These are phyloP conservation scores for Drosophila neotestacea DNA, from an alignment of 2,888 invertebrate species.

Conservation along the genomic window DNA sequence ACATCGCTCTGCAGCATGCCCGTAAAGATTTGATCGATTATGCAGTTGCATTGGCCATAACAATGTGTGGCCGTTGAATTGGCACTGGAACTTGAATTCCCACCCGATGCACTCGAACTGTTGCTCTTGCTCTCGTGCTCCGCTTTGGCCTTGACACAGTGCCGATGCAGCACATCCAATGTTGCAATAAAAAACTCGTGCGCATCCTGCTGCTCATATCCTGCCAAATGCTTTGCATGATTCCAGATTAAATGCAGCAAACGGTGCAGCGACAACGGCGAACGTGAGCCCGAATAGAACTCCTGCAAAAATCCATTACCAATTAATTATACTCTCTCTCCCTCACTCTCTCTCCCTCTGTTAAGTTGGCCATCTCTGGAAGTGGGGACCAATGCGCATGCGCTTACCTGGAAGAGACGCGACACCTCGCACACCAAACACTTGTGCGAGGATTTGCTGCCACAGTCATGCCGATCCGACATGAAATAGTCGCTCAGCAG, in stretches of 20 bases:
- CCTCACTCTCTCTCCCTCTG: not conserved
- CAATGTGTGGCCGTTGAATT: slow-evolving; percentile 60
- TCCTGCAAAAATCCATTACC: slow-evolving; percentile 86
- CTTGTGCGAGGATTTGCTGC: slow-evolving; percentile 87
- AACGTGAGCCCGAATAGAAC: slow-evolving; percentile 96
- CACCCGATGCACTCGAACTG: slow-evolving; percentile 53
- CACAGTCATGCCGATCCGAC: slow-evolving; percentile 95
- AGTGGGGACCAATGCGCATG: slow-evolving; percentile 9
- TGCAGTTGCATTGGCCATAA: slow-evolving; percentile 92
- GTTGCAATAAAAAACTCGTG: slow-evolving; percentile 99
- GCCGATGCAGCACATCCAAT: slow-evolving; percentile 95
- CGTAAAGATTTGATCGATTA: slow-evolving; percentile 98
- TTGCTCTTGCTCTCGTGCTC: slow-evolving; percentile 78
- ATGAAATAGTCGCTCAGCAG: slow-evolving; percentile 97
- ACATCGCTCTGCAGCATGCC: slow-evolving; percentile 98
- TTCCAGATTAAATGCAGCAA: slow-evolving; percentile 98
- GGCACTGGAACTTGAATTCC: slow-evolving; percentile 61
- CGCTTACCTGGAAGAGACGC: slow-evolving; percentile 95
- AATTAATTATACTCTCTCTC: not conserved
- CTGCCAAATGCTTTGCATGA: slow-evolving; percentile 97
- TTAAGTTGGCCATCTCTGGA: not conserved
- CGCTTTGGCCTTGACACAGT: slow-evolving; percentile 87
- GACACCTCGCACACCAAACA: slow-evolving; percentile 98
- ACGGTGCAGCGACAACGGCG: slow-evolving; percentile 94
- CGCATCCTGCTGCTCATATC: slow-evolving; percentile 99